These are phyloP conservation scores for Pogonomyrmex barbatus DNA, from an alignment of 1,140 invertebrate species.

Conservation along the genomic window DNA sequence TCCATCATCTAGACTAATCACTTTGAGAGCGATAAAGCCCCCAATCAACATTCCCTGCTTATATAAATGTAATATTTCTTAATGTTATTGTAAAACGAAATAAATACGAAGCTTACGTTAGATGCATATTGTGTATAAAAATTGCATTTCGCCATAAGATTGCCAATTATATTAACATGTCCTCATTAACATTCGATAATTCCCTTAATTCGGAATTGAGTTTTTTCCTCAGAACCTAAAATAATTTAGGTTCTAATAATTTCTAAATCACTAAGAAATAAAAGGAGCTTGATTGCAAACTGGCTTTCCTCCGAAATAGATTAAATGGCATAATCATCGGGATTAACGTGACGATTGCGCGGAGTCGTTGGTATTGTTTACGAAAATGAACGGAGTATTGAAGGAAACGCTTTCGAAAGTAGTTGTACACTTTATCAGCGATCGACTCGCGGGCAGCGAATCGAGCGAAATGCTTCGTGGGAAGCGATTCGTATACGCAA, in stretches of 20 bases:
- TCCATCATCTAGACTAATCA: not conserved
- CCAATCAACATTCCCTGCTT: not conserved
- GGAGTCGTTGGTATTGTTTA: not conserved
- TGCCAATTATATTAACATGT: not conserved
- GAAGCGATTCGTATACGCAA: slow-evolving; percentile 10
- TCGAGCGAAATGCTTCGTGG: slow-evolving; percentile 44
- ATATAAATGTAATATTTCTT: not conserved
- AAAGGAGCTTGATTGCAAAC: not conserved
- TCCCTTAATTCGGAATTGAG: not conserved
- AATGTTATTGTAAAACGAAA: not conserved
- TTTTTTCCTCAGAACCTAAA: not conserved
- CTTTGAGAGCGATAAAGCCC: not conserved
- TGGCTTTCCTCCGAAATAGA: not conserved
- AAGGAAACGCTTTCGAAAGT: slow-evolving; percentile 21
- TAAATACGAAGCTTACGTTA: not conserved
- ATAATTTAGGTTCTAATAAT: not conserved
- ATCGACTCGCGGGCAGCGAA: not conserved
- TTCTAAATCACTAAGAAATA: not conserved
- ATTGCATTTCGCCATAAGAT: not conserved
- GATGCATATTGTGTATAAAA: not conserved
- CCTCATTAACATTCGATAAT: not conserved
- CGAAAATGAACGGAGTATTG: not conserved
- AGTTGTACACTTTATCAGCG: slow-evolving; percentile 24
- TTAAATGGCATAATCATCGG: not conserved
- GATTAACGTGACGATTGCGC: not conserved